Evolutionary conservation across 2,797 vertebrate genomes (phyloP), one percentile per base, ranked within the genome.

Genomic region (Fistularia tabacaria): DNA sequence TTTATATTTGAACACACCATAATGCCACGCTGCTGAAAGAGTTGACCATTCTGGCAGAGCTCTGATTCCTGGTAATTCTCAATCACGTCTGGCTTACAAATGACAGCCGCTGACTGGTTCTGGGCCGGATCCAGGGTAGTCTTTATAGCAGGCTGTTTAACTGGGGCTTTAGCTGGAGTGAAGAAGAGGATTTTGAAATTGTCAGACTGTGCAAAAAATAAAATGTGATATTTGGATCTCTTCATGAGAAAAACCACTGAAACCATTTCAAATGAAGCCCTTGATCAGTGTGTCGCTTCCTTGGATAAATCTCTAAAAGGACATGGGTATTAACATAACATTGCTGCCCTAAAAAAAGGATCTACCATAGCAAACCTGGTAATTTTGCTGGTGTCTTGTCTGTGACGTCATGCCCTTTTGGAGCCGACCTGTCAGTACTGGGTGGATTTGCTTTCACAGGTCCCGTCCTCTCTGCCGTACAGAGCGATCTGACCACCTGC

Each of bases 1-100:
- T 47, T 41, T 11, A 50, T 56, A 64, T 44, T n/a, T 51, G 41
- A 51, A 66, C 74, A 58, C 46, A 90, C 88, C 86, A 87, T 66
- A 1, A 73, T 36, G 44, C 87, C 36, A 45, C 14, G 25, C 51
- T 80, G 66, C 57, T 85, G 45, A 71, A 83, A 82, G n/a, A 52
- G 48, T 7, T 10, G 62, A 50, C 49, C 49, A 9, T 83, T 52
- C 5, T 64, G 65, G 44, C 42, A 9, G 4, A 54, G 46, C 12
- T 69, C 43, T 14, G 9, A 38, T 41, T 67, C 51, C 9, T 54
- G 44, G 7, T 25, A 57, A 1, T 57, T 64, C 15, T 66, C 67
- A 7, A 8, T 40, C 6, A 10, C 0, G 14, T 41, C 14, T 7
- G 25, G n/a, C 15, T 57, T 10, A 7, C 10, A 38, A 40, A 5